phyloP scores from a whole-genome alignment of 2,888 invertebrate genomes.

The Melieria picta region DNA sequence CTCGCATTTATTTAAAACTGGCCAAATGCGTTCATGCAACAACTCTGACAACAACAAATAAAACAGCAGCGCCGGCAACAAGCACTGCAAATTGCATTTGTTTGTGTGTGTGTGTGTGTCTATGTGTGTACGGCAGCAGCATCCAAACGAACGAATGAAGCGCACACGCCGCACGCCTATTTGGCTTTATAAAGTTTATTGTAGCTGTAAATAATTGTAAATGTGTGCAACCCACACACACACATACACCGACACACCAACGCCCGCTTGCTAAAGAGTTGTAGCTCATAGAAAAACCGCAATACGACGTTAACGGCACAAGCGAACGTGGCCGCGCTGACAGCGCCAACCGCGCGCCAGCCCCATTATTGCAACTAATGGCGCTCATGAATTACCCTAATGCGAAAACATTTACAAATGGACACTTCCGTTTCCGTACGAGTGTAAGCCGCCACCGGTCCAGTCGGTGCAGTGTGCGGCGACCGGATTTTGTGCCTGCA shows the following conservation, averaged over 20 bases:
- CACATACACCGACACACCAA: constrained; percentile 1
- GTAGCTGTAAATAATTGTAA: constrained; percentile 1
- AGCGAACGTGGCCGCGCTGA: not conserved
- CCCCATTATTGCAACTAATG: constrained; percentile 56
- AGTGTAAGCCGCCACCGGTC: too few relatives aligned
- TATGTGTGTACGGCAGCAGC: not conserved
- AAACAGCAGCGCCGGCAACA: constrained; percentile 2
- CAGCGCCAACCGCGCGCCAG: constrained; percentile 21
- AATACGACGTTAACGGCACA: constrained; percentile 18
- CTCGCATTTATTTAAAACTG: constrained; percentile 11
- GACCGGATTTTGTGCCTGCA: too few relatives aligned
- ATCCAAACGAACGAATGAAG: not conserved
- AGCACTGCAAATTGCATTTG: not conserved
- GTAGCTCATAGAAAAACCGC: constrained; percentile 29
- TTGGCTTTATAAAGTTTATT: constrained; percentile 20
- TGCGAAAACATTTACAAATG: constrained; percentile 51
- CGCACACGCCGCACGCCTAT: constrained; percentile 3
- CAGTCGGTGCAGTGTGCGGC: too few relatives aligned
- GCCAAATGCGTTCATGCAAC: constrained; percentile 21
- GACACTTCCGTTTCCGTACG: constrained; percentile 46
- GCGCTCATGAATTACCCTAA: constrained; percentile 56
- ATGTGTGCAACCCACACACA: constrained; percentile 11
- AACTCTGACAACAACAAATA: not conserved
- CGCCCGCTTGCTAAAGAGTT: not conserved
- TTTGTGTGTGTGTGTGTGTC: not conserved